Conservation (phyloP, 2,888 invertebrate genomes). For the Aleiodes alternator region DNA sequence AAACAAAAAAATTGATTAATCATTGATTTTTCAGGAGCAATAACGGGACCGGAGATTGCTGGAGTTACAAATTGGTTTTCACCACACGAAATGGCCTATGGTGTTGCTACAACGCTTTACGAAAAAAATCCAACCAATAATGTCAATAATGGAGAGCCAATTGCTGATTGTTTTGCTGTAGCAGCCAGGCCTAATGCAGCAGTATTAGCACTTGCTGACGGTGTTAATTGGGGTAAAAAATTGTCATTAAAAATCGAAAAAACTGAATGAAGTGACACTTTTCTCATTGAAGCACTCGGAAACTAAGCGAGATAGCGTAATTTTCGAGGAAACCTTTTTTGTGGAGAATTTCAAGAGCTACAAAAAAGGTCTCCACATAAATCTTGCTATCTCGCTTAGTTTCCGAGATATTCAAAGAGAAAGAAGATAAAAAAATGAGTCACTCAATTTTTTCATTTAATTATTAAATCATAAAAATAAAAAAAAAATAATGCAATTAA, state of each 20-base stretch:
- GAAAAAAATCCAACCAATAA: conserved; percentile 88
- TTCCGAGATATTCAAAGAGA: no score
- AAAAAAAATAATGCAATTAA: no score
- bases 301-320: no score
- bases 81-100: conserved; percentile 80
- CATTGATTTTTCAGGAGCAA: conserved; percentile 47
- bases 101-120: conserved; percentile 87
- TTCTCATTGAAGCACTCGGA: no score
- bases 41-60: conserved; percentile 59
- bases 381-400: no score
- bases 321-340: neutral
- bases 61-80: conserved; percentile 78
- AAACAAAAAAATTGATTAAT: neutral
- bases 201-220: conserved; percentile 89
- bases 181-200: conserved; percentile 84
- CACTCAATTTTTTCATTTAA: no score
- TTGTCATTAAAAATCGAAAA: neutral
- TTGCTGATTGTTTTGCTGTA: conserved; percentile 91
- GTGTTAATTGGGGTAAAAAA: conserved; percentile 89
- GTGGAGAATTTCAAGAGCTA: no score
- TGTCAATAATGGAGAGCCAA: conserved; percentile 85
- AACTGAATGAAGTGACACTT: neutral
- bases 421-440: no score
- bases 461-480: no score
- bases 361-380: no score